Evolutionary conservation across 2,888 invertebrate species (phyloP).

Genomic region (Calliphora vomitoria): DNA sequence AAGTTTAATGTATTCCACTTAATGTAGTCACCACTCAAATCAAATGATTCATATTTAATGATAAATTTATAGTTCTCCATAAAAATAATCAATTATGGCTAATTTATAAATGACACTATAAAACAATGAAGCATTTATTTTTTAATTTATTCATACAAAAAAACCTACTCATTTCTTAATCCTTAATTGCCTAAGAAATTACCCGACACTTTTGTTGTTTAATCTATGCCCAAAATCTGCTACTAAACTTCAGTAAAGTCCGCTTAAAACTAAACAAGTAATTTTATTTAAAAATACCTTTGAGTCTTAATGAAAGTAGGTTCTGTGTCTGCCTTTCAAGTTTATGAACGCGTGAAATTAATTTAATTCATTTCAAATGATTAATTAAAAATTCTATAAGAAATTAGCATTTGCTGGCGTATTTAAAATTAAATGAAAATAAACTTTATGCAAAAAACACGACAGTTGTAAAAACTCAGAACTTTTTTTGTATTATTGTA

Average conservation of each 20-base stretch:
- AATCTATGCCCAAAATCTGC: neutral
- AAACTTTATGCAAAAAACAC: neutral
- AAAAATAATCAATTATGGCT: too few relatives aligned
- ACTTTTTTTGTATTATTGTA: constrained; percentile 15
- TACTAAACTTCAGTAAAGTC: constrained; percentile 43
- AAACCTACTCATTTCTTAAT: neutral
- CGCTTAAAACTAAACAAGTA: constrained; percentile 45
- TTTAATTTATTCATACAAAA: too few relatives aligned
- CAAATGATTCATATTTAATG: too few relatives aligned
- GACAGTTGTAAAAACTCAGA: constrained; percentile 9
- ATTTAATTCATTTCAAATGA: constrained; percentile 30
- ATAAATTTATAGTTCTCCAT: too few relatives aligned
- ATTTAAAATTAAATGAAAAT: constrained; percentile 21
- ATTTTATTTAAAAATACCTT: constrained; percentile 5
- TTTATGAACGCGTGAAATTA: constrained; percentile 18
- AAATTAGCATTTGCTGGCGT: constrained; percentile 37
- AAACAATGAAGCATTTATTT: too few relatives aligned
- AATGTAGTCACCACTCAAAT: too few relatives aligned
- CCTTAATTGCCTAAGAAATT: neutral
- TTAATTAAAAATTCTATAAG: constrained; percentile 41
- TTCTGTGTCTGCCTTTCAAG: neutral
- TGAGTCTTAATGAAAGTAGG: constrained; percentile 2
- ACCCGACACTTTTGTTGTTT: neutral
- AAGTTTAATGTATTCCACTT: too few relatives aligned
- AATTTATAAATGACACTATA: too few relatives aligned